Evolutionary conservation across 2,797 vertebrate genomes (phyloP), one percentile per base, ranked within the genome.

Genomic region (Centropyge bicolor): DNA sequence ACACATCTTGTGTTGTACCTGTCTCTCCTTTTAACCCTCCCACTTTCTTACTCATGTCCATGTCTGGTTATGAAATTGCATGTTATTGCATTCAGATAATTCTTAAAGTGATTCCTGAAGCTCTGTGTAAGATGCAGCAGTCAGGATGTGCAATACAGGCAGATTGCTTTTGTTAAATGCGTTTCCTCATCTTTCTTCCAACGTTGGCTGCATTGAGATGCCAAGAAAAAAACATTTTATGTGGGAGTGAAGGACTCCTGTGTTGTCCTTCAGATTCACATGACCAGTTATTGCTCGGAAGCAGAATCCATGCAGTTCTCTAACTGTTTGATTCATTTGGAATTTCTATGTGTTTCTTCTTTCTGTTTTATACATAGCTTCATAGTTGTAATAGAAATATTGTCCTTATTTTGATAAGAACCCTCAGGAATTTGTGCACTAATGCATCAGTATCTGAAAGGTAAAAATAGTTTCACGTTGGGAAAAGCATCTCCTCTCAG

Each of bases 391-490:
- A 68, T 83, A 20, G 70, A 88, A 89, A 83, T 84, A 73, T 77
- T 78, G 85, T 60, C 46, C 76, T 78, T 85, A 49, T 27, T 31
- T 67, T 78, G 48, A 64, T 38, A 17, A 75, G 71, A 66, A 84
- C 82, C 74, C 80, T 20, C 69, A 82, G 85, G 82, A 89, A 81
- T 90, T 68, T 74, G 69, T 84, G 81, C 85, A 76, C 77, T 74
- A 85, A 83, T 83, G 74, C 83, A 86, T 90, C 67, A 74, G 57
- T 86, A 66, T 86, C 82, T 66, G 43, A 82, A 85, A 85, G 66
- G 85, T 84, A 89, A 89, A 93, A 92, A 91, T 92, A 90, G 84
- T 82, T 71, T 63, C 78, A 82, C 79, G 48, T 86, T 84, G 69
- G 81, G 75, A 80, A 80, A 81, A 78, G 60, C 55, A 73, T 88